Base-by-base conservation (phyloP, 2,888 invertebrate species). In the Lottia gigantea region DNA sequence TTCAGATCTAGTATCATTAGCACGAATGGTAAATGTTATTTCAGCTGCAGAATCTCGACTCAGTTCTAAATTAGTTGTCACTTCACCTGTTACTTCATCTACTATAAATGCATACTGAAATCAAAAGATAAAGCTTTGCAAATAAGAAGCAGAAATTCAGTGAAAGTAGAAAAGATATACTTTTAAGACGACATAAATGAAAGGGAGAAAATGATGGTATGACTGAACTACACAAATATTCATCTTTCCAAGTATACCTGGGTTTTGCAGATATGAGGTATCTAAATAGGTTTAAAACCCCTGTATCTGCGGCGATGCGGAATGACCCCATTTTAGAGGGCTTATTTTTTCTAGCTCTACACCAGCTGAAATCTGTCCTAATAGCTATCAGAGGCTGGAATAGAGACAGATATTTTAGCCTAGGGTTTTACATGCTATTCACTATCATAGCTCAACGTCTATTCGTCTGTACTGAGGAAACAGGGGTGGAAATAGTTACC, bases 41-140 rank as follows among this genome's bases (percentile, higher is more conserved):
- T 78, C 73, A 11, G 80, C 77, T 15, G 77, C 77, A 3, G 47
- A 16, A 0, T 70, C 69, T 31, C 78, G 66, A 14, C 74, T 68
- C 16, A 84, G 72, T 7, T n/a, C n/a, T 6, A 72, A 68, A 15
- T 71, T 72, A 2, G 80, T 75, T 26, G n/a, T 71, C 45, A 83
- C 76, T 6, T 65, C 45, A 11, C 83, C 83, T 49, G 71, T 66
- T 0, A 19, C 47, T 0, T 16, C 46, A 16, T 77, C 72, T 0
- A 83, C 73, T 0, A 14, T 68, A 70, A 83, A 76, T 2, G 78
- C 74, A 46, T 75, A 46, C 82, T 83, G 74, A 12, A 71, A 64
- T 31, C 19, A 23, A 26, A 68, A 11, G 31, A 62, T 2, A 40
- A 40, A 1, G 15, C 15, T 49, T n/a, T 49, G 19, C n/a, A 49